Evolutionary conservation across 2,113 vertebrate genomes (phyloP).

Genomic region (Picathartes gymnocephalus): DNA sequence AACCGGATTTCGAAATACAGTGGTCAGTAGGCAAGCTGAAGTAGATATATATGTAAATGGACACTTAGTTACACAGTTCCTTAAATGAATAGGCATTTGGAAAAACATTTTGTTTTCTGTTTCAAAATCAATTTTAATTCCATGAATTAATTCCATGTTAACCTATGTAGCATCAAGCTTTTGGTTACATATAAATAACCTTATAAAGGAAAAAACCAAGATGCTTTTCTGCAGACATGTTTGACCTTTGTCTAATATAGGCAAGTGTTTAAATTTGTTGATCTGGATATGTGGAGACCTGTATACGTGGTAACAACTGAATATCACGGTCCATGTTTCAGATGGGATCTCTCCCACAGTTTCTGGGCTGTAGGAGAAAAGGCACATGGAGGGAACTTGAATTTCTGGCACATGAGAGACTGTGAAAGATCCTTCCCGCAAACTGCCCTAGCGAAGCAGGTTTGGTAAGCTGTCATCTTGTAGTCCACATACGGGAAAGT

Average conservation of each 20-base stretch:
- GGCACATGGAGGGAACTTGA: neutral
- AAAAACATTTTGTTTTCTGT: neutral
- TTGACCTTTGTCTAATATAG: neutral
- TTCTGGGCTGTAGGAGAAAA: neutral
- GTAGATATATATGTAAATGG: neutral
- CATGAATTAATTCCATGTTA: neutral
- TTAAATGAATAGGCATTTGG: neutral
- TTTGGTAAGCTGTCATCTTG: neutral
- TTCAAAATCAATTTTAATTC: neutral
- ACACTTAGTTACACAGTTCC: neutral
- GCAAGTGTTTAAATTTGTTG: neutral
- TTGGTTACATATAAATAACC: neutral
- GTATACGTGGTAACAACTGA: neutral
- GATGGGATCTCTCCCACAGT: neutral
- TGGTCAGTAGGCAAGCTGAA: neutral
- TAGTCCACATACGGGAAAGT: neutral
- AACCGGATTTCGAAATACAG: neutral
- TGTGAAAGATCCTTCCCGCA: neutral
- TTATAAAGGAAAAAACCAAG: neutral
- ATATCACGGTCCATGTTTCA: rapidly evolving
- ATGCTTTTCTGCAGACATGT: neutral
- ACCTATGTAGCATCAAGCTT: neutral
- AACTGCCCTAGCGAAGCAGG: neutral
- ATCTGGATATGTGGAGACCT: neutral
- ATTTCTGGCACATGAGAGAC: neutral